Conservation (phyloP, 2,888 invertebrate genomes). For the Hirtodrosophila confusa region DNA sequence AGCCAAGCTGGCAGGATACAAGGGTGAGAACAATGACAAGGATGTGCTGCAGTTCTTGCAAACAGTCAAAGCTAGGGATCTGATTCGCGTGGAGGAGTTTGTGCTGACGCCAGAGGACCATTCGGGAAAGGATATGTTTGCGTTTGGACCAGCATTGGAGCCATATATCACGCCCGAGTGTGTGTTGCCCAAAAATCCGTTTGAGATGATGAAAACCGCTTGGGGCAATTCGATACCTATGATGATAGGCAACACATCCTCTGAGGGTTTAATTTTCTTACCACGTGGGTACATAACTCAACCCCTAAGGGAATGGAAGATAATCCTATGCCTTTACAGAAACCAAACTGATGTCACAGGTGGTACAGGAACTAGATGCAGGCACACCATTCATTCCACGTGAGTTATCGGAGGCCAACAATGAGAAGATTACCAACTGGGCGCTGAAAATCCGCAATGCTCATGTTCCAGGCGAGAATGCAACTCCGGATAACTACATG, state of each 20-base stretch:
- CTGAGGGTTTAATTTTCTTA: constrained; percentile 80
- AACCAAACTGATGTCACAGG: constrained; percentile 52
- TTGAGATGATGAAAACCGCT: constrained; percentile 80
- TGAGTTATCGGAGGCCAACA: constrained; percentile 70
- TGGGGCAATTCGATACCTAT: constrained; percentile 83
- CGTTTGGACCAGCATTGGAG: constrained; percentile 82
- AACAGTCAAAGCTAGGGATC: constrained; percentile 70
- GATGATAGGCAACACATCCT: constrained; percentile 82
- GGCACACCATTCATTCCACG: constrained; percentile 69
- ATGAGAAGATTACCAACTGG: constrained; percentile 58
- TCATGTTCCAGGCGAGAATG: constrained; percentile 75
- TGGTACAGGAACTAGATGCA: constrained; percentile 65
- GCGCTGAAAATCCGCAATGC: constrained; percentile 71
- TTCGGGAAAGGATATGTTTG: constrained; percentile 66
- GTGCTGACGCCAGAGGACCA: constrained; percentile 77
- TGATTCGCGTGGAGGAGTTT: constrained; percentile 76
- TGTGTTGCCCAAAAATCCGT: constrained; percentile 80
- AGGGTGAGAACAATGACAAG: constrained; percentile 82
- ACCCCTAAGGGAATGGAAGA: neutral
- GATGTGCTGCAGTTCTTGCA: constrained; percentile 82
- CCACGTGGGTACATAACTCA: constrained; percentile 56
- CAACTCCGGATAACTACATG: constrained; percentile 75
- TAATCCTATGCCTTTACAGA: constrained; percentile 41
- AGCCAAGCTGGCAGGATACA: constrained; percentile 81
- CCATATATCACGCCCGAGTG: constrained; percentile 81